phyloP scores from a whole-genome alignment of 2,888 invertebrate species.

The Mantis religiosa region DNA sequence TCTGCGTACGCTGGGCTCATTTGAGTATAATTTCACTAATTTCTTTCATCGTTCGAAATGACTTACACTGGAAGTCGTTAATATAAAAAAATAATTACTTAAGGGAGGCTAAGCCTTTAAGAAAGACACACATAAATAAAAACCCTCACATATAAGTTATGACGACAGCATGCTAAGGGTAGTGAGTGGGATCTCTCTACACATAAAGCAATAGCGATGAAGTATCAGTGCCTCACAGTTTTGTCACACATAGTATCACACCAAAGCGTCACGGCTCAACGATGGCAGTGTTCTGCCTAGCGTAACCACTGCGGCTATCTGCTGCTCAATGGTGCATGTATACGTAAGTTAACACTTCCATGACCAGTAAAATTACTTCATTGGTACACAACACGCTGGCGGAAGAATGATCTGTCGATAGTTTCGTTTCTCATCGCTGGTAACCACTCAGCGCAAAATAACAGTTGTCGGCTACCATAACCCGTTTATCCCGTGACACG shows the following conservation, averaged over 20 bases:
- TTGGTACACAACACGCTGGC: not conserved
- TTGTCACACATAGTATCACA: not conserved
- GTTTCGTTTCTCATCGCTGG: not conserved
- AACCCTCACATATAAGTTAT: no score
- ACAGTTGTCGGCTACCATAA: not conserved
- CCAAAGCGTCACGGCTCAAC: not conserved
- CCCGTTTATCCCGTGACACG: no score
- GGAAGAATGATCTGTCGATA: not conserved
- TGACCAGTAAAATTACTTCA: not conserved
- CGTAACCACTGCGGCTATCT: not conserved
- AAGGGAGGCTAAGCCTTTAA: no score
- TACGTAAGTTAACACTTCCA: not conserved
- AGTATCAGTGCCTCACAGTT: not conserved
- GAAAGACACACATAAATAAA: no score
- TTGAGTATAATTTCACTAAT: no score
- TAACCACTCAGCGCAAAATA: not conserved
- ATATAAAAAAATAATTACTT: no score
- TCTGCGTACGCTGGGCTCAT: no score
- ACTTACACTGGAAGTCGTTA: no score
- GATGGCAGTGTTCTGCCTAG: not conserved
- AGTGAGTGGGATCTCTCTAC: no score
- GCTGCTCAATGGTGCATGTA: not conserved
- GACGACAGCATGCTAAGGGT: no score
- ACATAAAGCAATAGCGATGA: not conserved
- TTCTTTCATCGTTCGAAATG: no score